Evolutionary conservation across 2,888 invertebrate species (phyloP).

Genomic region (Trichopoda pennipes): DNA sequence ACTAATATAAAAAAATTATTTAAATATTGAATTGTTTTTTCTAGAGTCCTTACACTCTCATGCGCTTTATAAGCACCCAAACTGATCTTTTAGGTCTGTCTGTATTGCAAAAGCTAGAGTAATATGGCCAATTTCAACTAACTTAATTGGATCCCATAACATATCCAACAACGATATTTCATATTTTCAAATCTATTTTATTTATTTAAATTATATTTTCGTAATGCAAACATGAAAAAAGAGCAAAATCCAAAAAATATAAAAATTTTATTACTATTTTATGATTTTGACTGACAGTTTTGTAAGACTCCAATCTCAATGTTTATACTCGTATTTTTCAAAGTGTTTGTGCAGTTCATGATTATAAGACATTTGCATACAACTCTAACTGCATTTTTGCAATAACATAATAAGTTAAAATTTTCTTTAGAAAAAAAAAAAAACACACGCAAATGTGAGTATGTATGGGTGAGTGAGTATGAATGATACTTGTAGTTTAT

Average conservation of each 20-base stretch:
- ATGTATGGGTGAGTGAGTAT: not conserved
- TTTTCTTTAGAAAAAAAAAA: not conserved
- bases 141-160: not conserved
- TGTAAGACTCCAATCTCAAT: constrained; percentile 47
- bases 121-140: too few relatives aligned
- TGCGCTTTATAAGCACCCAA: too few relatives aligned
- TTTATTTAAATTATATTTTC: constrained; percentile 13
- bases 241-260: not conserved
- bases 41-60: too few relatives aligned
- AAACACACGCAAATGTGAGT: not conserved
- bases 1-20: too few relatives aligned
- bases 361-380: constrained; percentile 34
- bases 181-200: not conserved
- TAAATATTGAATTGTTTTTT: too few relatives aligned
- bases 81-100: too few relatives aligned
- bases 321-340: constrained; percentile 28
- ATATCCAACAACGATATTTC: constrained; percentile 5
- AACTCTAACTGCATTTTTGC: not conserved
- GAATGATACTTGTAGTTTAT: not conserved
- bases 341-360: constrained; percentile 8
- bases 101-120: too few relatives aligned
- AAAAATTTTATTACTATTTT: constrained; percentile 54
- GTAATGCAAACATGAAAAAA: constrained; percentile 26
- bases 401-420: not conserved
- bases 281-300: constrained; percentile 62